Evolutionary conservation across 1,140 invertebrate species (phyloP).

Genomic region (Mesaphorura yosii): DNA sequence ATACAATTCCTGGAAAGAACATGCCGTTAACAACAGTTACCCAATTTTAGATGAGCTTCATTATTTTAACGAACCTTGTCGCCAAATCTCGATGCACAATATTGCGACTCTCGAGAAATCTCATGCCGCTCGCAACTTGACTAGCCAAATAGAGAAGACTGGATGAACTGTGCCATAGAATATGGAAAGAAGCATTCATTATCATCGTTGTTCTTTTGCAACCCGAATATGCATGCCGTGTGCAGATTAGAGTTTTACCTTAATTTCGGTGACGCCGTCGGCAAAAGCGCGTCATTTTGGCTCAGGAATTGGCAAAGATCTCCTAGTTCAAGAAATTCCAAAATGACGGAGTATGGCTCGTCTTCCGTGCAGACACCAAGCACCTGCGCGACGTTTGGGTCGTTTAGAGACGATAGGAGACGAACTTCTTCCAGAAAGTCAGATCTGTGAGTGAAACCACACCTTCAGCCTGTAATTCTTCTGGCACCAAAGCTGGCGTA

Average conservation of each 20-base stretch:
- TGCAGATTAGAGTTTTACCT: no score
- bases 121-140: conserved; percentile 78
- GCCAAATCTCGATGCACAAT: conserved; percentile 70
- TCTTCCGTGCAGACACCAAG: conserved; percentile 70
- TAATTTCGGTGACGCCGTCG: conserved; percentile 24
- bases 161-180: conserved; percentile 50
- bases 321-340: conserved; percentile 82
- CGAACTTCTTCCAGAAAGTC: conserved; percentile 82
- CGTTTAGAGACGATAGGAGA: conserved; percentile 71
- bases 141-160: conserved; percentile 67
- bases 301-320: conserved; percentile 76
- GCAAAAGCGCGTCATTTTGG: conserved; percentile 35
- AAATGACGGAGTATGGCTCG: conserved; percentile 70
- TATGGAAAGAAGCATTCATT: neutral
- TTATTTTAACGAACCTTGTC: conserved; percentile 50
- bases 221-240: no score
- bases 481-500: no score
- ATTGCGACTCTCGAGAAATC: conserved; percentile 64
- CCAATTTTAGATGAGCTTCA: neutral
- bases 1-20: conserved; percentile 70
- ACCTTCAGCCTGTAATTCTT: no score
- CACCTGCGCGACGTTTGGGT: conserved; percentile 74
- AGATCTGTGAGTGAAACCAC: conserved; percentile 47
- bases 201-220: no score
- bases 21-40: no score